These are phyloP conservation scores for Pseudomyrmex sp. DNA, from an alignment of 1,140 invertebrate species.

Conservation along the genomic window DNA sequence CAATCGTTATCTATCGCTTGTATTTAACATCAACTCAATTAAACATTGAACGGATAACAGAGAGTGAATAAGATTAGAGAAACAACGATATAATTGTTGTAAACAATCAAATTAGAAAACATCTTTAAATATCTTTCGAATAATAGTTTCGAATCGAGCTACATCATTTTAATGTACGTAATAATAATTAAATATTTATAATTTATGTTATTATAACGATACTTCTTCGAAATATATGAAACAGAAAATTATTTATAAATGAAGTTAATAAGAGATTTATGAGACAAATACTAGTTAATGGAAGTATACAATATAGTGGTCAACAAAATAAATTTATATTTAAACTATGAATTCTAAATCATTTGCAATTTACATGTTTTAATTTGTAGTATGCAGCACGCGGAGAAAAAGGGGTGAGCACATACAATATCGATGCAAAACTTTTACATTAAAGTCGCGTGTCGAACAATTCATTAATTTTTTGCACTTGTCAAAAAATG, in stretches of 20 bases:
- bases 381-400: not conserved
- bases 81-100: not conserved
- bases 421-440: not conserved
- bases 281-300: not conserved
- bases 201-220: not conserved
- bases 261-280: conserved; percentile 12
- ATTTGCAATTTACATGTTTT: conserved; percentile 1
- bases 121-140: not conserved
- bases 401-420: not conserved
- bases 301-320: not conserved
- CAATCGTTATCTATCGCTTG: not conserved
- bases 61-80: not conserved
- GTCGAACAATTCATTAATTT: not conserved
- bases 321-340: conserved; percentile 8
- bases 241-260: conserved; percentile 1
- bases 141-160: not conserved
- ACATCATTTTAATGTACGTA: not conserved
- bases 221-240: not conserved
- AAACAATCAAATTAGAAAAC: not conserved
- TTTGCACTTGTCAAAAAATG: conserved; percentile 14
- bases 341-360: conserved; percentile 21
- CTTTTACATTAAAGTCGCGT: not conserved
- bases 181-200: not conserved
- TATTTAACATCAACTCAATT: not conserved
- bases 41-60: not conserved